Base-by-base conservation (phyloP, 1,140 invertebrate genomes). In the Stegodyphus mimosarum region DNA sequence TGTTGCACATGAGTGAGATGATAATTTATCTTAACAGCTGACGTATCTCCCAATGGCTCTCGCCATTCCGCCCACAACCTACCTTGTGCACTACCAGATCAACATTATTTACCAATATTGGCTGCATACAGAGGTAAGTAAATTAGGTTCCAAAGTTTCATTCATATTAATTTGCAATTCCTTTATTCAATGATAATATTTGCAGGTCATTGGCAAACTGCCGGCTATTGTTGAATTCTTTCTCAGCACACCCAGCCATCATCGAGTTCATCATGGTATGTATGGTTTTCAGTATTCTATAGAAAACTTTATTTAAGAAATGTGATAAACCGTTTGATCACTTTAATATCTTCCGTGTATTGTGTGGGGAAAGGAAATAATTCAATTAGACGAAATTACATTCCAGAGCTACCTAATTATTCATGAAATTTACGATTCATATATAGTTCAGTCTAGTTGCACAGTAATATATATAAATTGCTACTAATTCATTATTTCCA, bases 31-130 rank as follows among this genome's bases (percentile, higher is more conserved):
- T 86, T 92, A 91, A 13, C 91, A 97, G 95, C 90, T 95, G 0
- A 96, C 96, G 89, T 97, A 97, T 89, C 91, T 97, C 7, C 96
- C 96, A 2, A 90, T 97, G 83, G 95, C 96, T 0, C 88, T 97
- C 7, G 55, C 64, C 13, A 93, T 97, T 69, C 95, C 96, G 5
- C 95, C 96, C 15, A 93, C 95, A 0, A 93, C 95, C 84, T 96
- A 95, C 89, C 90, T 96, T 64, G 94, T 94, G 55, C 96, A 97
- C 90, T 93, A 94, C 87, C 95, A 97, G 89, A 94, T 98, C 89
- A 97, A 95, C 90, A 91, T 96, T 55, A 92, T 97, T 11, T 97
- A 95, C 90, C 96, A 97, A 92, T 95, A 96, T 89, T 97, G 96
- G 96, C 95, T 97, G 63, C 96, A 98, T 90, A 97, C 96, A 2